Evolutionary conservation across 2,888 invertebrate species (phyloP).

Genomic region (Seira ritae): DNA sequence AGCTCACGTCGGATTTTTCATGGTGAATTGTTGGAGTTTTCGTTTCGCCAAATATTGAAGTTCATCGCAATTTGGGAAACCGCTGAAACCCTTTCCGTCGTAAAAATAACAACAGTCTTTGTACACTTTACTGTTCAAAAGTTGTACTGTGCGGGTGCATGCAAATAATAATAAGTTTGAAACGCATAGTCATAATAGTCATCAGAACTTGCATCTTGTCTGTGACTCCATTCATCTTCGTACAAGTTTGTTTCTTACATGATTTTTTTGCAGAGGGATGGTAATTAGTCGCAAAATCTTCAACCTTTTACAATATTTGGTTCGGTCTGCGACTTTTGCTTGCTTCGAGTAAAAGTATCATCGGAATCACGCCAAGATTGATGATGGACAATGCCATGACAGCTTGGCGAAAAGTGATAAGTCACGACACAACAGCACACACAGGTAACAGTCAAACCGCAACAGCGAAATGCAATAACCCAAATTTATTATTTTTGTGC

Average conservation of each 20-base stretch:
- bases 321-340: neutral
- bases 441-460: neutral
- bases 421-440: slow-evolving; percentile 20
- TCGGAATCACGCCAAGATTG: neutral
- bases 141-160: neutral
- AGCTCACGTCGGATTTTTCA: neutral
- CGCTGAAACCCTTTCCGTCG: neutral
- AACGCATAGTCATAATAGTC: neutral
- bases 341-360: neutral
- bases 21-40: neutral
- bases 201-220: neutral
- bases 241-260: neutral
- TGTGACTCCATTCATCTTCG: neutral
- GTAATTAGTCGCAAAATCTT: neutral
- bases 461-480: slow-evolving; percentile 9
- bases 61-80: neutral
- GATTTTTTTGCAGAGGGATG: neutral
- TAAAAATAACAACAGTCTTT: neutral
- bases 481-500: neutral
- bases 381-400: slow-evolving; percentile 13
- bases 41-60: neutral
- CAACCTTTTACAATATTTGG: slow-evolving; percentile 1
- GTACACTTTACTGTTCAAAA: neutral
- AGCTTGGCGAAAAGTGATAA: slow-evolving; percentile 20
- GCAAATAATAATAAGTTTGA: neutral